Evolutionary conservation across 2,888 invertebrate species (phyloP).

Genomic region (Cerceris rybyensis): DNA sequence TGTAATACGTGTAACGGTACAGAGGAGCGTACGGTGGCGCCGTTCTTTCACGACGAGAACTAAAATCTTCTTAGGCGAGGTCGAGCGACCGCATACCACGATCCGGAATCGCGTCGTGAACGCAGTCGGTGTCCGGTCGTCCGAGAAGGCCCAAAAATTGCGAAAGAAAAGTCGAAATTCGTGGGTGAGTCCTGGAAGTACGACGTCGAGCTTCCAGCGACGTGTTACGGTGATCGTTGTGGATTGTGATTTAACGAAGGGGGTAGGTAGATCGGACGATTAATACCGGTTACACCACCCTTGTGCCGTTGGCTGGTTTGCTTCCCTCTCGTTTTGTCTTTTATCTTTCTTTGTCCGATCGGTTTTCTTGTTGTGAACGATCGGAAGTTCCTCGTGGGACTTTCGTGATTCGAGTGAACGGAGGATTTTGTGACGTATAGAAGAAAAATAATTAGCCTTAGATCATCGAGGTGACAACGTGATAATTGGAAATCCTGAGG

Average conservation of each 20-base stretch:
- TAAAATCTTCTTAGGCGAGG: constrained; percentile 78
- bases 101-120: constrained; percentile 77
- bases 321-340: constrained; percentile 4
- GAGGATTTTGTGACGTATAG: not conserved
- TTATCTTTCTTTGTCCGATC: constrained; percentile 41
- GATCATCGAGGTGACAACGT: too few species aligned
- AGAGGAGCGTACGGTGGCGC: constrained; percentile 75
- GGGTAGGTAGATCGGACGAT: not conserved
- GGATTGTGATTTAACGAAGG: not conserved
- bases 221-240: not conserved
- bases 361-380: constrained; percentile 38
- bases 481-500: too few species aligned
- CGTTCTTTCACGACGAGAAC: constrained; percentile 50
- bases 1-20: constrained; percentile 78
- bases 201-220: constrained; percentile 3
- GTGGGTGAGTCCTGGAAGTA: constrained; percentile 18
- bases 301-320: not conserved
- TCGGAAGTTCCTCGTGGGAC: constrained; percentile 39
- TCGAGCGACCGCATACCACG: constrained; percentile 80
- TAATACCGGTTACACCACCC: not conserved
- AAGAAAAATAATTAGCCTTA: too few species aligned
- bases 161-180: constrained; percentile 12
- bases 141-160: constrained; percentile 56
- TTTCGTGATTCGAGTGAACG: constrained; percentile 6
- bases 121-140: constrained; percentile 70